Evolutionary conservation across 1,140 invertebrate genomes (phyloP).

Genomic region (Coelopa frigida): DNA sequence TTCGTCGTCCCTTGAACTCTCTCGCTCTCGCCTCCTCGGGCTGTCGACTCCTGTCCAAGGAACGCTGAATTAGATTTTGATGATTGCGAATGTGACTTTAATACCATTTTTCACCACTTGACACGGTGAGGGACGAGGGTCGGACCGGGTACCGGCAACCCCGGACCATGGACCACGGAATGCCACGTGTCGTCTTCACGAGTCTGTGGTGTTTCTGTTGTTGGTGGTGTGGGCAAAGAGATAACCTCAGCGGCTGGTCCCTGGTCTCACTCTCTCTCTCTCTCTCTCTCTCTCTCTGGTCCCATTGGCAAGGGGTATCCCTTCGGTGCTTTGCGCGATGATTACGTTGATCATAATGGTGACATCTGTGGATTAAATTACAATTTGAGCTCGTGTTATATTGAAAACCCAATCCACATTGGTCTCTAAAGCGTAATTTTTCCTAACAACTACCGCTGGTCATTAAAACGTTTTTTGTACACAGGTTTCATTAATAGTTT

Average conservation of each 20-base stretch:
- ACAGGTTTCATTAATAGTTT: constrained; percentile 36
- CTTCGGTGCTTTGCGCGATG: constrained; percentile 2
- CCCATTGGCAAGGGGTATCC: too few species aligned
- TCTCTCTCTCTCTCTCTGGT: too few species aligned
- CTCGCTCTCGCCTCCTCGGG: too few species aligned
- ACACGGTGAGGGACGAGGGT: constrained; percentile 13
- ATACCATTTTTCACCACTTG: constrained; percentile 43
- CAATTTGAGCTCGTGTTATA: constrained; percentile 45
- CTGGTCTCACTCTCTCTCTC: too few species aligned
- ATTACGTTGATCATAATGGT: constrained; percentile 37
- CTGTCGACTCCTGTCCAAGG: too few species aligned
- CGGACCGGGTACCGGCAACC: not conserved
- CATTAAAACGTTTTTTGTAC: constrained; percentile 23
- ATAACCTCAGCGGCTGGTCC: too few species aligned
- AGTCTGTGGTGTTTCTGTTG: not conserved
- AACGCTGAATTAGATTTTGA: not conserved
- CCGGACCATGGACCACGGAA: not conserved
- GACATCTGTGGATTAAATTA: constrained; percentile 46
- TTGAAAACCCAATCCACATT: constrained; percentile 20
- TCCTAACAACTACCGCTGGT: constrained; percentile 15
- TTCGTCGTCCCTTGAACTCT: too few species aligned
- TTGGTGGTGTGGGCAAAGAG: not conserved
- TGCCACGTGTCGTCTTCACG: not conserved
- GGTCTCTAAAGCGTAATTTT: constrained; percentile 4
- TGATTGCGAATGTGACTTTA: constrained; percentile 43